These are phyloP conservation scores for Agelaius phoeniceus DNA, from an alignment of 2,113 vertebrate species.

Conservation along the genomic window DNA sequence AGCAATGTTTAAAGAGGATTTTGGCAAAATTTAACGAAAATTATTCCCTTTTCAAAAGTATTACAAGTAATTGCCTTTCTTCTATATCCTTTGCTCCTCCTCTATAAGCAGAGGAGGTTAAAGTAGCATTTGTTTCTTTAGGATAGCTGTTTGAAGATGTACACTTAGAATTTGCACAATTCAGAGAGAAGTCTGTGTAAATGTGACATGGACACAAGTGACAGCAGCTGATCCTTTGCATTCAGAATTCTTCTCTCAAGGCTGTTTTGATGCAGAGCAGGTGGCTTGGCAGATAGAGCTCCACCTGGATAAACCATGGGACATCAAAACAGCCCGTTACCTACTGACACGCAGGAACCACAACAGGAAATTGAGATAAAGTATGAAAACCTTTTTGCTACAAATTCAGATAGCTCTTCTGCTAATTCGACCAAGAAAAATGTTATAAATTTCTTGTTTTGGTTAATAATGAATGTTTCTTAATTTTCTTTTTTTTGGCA, in stretches of 20 bases:
- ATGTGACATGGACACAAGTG: not conserved
- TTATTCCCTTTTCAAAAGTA: not conserved
- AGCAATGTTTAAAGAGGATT: not conserved
- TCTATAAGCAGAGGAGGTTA: not conserved
- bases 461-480: not conserved
- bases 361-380: constrained; percentile 10
- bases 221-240: not conserved
- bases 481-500: not conserved
- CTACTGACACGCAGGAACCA: constrained; percentile 2
- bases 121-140: not conserved
- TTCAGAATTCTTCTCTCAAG: not conserved
- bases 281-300: constrained; percentile 23
- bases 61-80: not conserved
- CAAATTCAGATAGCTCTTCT: not conserved
- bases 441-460: not conserved
- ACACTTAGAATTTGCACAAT: not conserved
- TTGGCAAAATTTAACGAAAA: not conserved
- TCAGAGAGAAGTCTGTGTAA: not conserved
- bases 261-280: not conserved
- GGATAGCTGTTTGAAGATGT: not conserved
- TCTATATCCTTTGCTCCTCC: not conserved
- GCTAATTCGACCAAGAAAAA: not conserved
- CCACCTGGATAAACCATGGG: constrained; percentile 15
- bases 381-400: not conserved
- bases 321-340: not conserved